Percentiles rank a stretch among this genome's conserved stretches.
phyloP scores from a whole-genome alignment of 2,888 invertebrate genomes.

The Laothoe populi region DNA sequence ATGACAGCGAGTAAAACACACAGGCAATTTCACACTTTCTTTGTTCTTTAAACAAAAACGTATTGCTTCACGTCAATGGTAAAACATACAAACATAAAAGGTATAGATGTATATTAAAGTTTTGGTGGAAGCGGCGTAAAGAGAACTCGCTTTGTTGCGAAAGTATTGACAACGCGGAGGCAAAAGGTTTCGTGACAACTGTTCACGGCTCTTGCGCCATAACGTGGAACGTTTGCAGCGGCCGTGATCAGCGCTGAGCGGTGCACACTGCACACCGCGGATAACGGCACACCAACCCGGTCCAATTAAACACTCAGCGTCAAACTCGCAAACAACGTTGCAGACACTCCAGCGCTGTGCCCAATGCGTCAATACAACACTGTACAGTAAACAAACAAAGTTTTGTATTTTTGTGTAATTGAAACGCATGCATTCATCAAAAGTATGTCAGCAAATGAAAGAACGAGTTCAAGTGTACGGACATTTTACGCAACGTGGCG shows the following conservation, averaged over 20 bases:
- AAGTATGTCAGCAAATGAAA: constrained; percentile 61
- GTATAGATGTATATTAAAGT: constrained; percentile 1
- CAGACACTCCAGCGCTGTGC: not conserved
- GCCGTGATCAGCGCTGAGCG: constrained; percentile 48
- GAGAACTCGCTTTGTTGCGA: constrained; percentile 76
- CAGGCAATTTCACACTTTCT: constrained; percentile 7
- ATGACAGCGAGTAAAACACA: constrained; percentile 11
- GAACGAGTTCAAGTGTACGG: constrained; percentile 80
- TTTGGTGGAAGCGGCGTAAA: constrained; percentile 59
- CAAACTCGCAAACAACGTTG: not conserved
- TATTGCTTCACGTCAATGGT: too few species aligned
- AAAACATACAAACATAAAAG: not conserved
- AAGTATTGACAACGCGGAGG: constrained; percentile 55
- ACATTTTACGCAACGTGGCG: constrained; percentile 73
- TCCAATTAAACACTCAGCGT: constrained; percentile 39
- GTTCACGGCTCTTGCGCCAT: constrained; percentile 67
- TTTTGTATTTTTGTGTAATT: constrained; percentile 16
- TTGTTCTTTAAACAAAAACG: constrained; percentile 2
- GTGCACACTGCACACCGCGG: constrained; percentile 19
- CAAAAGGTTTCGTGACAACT: constrained; percentile 75
- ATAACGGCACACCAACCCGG: constrained; percentile 32
- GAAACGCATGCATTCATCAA: constrained; percentile 21
- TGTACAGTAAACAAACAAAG: constrained; percentile 39
- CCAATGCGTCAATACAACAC: not conserved
- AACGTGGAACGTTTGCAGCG: constrained; percentile 56